Percentiles rank a stretch among this genome's conserved stretches.
Evolutionary conservation across 64 coral and sea anemone species (phyloP).

Genomic region (Platygyra sinensis): DNA sequence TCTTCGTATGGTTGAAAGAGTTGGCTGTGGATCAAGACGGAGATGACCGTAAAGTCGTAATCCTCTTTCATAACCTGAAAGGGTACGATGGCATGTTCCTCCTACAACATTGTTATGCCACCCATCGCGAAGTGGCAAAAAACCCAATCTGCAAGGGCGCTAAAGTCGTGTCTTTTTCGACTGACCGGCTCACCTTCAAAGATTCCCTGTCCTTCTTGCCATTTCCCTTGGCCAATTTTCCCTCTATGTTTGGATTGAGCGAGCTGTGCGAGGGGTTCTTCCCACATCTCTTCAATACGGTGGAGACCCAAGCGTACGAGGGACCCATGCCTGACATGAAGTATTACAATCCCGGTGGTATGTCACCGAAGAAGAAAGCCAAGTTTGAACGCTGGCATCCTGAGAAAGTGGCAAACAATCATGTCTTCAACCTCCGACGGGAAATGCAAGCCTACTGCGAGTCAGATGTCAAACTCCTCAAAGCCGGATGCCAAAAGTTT

Average conservation of each 20-base stretch:
- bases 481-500: slow-evolving; percentile 28
- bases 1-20: background rate
- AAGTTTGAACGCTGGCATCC: slow-evolving; percentile 7
- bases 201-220: background rate
- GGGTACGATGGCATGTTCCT: background rate
- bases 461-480: no score
- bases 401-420: background rate
- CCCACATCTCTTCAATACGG: background rate
- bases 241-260: background rate
- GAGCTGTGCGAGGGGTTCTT: slow-evolving; percentile 1
- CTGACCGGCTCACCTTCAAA: background rate
- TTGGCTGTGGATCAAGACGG: background rate
- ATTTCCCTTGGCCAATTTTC: background rate
- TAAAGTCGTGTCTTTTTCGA: background rate
- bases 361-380: background rate
- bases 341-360: background rate
- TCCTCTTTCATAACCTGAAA: background rate
- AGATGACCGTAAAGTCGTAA: background rate
- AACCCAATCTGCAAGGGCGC: background rate
- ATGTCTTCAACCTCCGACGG: background rate
- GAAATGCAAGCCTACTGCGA: slow-evolving; percentile 24
- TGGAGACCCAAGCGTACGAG: background rate
- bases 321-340: background rate
- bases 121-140: background rate
- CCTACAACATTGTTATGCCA: background rate